Percentiles rank a stretch among this genome's conserved stretches.
These are phyloP conservation scores for Apis mellifera DNA, from an alignment of 1,140 invertebrate species.

Conservation along the genomic window Amel_HAv3.1 CM009944.2:7244501-7245000, in stretches of 20 bases:
- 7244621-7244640: conserved; percentile 51
- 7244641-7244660: conserved; percentile 53
- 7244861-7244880: background rate
- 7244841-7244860: background rate
- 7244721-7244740: conserved; percentile 21
- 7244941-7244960: too few species aligned
- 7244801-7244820: conserved; percentile 52
- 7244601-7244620: conserved; percentile 51
- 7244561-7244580: conserved; percentile 35
- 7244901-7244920: too few species aligned
- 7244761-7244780: conserved; percentile 24
- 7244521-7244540: conserved; percentile 55
- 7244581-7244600: conserved; percentile 32
- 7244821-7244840: conserved; percentile 52
- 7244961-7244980: too few species aligned
- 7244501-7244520: background rate
- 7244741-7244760: conserved; percentile 46
- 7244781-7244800: conserved; percentile 46
- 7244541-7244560: conserved; percentile 54
- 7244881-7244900: too few species aligned
- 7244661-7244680: conserved; percentile 55
- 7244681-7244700: conserved; percentile 55
- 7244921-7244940: too few species aligned
- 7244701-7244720: conserved; percentile 36
- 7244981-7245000: too few species aligned